Evolutionary conservation across 2,113 vertebrate genomes (phyloP), one percentile per base, ranked within the genome.

Genomic region (Hyaena hyaena): DNA sequence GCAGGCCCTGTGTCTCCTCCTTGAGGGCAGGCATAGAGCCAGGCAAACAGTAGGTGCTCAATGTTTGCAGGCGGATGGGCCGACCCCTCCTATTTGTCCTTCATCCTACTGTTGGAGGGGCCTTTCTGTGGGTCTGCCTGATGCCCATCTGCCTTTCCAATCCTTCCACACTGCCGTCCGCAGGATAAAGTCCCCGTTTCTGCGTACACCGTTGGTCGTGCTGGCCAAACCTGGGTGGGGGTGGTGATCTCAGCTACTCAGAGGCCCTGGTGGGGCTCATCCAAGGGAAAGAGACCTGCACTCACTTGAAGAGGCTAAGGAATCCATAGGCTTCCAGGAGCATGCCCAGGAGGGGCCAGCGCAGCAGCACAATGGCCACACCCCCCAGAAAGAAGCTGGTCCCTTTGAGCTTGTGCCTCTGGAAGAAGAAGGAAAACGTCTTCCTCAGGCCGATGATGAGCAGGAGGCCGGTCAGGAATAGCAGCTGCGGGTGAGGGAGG

Each of bases 281-380:
- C 43, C 6, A 9, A 77, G 58, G 21, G 5, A 4, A 0, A 1
- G 68, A 76, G 66, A 0, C 23, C 26, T 9, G 26, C 11, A 90
- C 96, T 26, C 97, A 99, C 99, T 98, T 99, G 99, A 99, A 99
- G 90, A 99, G 99, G 77, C 92, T 98, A 19, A 99, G 58, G 96
- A 99, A 99, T 33, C 99, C 99, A 0, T 99, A 99, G 92, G 95
- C 98, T 94, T 99, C 99, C 94, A 99, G 98, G 39, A 98, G 26
- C 99, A 99, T 99, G 17, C 99, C 99, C 88, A 99, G 98, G 39
- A 99, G 86, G 0, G 99, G 99, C 99, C 99, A 99, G 3, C 99
- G 98, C 96, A 99, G 97, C 17, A 99, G 98, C n/a, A 99, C 99
- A 0, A 99, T 93, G 14, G 98, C 0, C 50, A 99, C 98, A 0